phyloP scores from a whole-genome alignment of 2,797 vertebrate species.

The Acipenser oxyrinchus region DNA sequence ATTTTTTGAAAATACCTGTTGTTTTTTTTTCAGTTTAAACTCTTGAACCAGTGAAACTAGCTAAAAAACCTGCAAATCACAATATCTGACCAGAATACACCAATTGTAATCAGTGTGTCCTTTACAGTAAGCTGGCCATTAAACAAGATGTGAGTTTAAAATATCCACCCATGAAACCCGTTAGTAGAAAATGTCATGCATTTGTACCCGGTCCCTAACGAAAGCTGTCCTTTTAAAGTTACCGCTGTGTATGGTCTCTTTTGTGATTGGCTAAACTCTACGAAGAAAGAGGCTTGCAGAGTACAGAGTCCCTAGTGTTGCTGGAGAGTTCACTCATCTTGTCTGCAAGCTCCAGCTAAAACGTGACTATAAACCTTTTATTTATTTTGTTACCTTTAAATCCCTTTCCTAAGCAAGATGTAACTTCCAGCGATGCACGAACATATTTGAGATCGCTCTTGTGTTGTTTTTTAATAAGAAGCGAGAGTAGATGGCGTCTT shows the following conservation, averaged over 20 bases:
- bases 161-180: too few relatives aligned
- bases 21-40: too few relatives aligned
- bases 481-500: conserved; percentile 73
- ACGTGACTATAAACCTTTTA: conserved; percentile 39
- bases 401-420: conserved; percentile 64
- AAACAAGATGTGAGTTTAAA: too few relatives aligned
- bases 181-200: conserved; percentile 8
- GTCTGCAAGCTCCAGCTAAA: conserved; percentile 54
- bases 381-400: conserved; percentile 37
- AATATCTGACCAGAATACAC: too few relatives aligned
- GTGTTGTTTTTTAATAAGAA: conserved; percentile 58
- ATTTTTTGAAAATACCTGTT: too few relatives aligned
- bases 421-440: conserved; percentile 65
- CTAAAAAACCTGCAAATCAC: too few relatives aligned
- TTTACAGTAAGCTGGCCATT: too few relatives aligned
- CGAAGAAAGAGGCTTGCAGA: conserved; percentile 55
- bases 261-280: conserved; percentile 44
- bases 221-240: conserved; percentile 56
- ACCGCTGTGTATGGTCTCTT: conserved; percentile 45
- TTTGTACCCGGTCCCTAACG: conserved; percentile 25
- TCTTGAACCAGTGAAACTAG: too few relatives aligned
- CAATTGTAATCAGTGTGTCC: too few relatives aligned
- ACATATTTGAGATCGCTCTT: conserved; percentile 59
- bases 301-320: conserved; percentile 47
- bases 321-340: conserved; percentile 55